Conservation (phyloP, 2,797 vertebrate genomes). For the Mormyrus hasselquistii region DNA sequence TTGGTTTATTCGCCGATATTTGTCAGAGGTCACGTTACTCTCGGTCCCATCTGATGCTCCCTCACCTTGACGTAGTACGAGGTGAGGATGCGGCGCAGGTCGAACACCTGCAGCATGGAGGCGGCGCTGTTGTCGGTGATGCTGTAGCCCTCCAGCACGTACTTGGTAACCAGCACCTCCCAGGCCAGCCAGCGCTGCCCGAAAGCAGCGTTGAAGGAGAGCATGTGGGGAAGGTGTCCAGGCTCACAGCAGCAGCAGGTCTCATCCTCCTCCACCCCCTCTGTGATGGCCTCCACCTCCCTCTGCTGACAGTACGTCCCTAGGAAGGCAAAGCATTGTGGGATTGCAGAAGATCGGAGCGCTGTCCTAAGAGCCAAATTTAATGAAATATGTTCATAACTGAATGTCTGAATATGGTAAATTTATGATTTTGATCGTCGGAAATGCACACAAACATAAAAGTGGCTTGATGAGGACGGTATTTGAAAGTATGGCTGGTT, state of each 20-base stretch:
- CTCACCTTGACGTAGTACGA: conserved; percentile 95
- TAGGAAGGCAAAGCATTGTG: conserved; percentile 36
- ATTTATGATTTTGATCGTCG: background rate
- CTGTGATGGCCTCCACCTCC: conserved; percentile 96
- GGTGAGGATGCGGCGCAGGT: conserved; percentile 90
- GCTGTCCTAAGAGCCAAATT: background rate
- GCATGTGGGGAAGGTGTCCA: conserved; percentile 86
- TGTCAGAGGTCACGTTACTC: background rate
- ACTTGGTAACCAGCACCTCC: conserved; percentile 95
- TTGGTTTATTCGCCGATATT: background rate
- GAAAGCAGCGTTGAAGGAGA: conserved; percentile 93
- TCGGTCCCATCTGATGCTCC: background rate
- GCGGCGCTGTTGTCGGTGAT: conserved; percentile 97
- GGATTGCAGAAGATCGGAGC: background rate
- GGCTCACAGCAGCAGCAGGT: conserved; percentile 96
- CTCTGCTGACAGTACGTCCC: conserved; percentile 96
- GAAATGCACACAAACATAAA: background rate
- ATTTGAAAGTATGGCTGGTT: background rate
- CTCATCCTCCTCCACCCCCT: conserved; percentile 97
- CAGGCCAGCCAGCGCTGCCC: conserved; percentile 95
- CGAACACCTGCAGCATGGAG: conserved; percentile 97
- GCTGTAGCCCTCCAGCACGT: conserved; percentile 93
- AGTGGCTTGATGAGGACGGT: background rate
- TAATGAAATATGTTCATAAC: background rate
- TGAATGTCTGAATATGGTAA: background rate